A percentile compares a stretch with the other conserved stretches of the same genome.
phyloP scores from a whole-genome alignment of 1,140 invertebrate species.

The Cheumatopsyche charites region DNA sequence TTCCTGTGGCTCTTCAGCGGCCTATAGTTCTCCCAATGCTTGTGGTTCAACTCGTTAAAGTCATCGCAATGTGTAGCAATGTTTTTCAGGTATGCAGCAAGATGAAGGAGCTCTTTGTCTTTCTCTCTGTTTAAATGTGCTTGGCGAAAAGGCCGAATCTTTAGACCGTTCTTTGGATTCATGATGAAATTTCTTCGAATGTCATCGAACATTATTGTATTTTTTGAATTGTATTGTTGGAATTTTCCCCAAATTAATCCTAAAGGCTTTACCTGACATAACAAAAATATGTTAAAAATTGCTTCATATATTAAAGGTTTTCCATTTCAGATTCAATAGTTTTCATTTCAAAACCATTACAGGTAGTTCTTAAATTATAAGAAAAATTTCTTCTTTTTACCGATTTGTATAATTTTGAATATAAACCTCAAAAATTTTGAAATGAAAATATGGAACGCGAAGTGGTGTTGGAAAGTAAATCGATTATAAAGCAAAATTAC shows the following conservation, averaged over 20 bases:
- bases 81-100: slow-evolving; percentile 84
- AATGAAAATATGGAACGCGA: no score
- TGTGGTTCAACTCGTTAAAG: slow-evolving; percentile 85
- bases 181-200: slow-evolving; percentile 97
- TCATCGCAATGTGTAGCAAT: slow-evolving; percentile 84
- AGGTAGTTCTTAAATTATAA: no score
- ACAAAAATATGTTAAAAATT: slow-evolving; percentile 24
- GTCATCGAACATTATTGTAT: slow-evolving; percentile 99
- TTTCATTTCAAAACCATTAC: no score
- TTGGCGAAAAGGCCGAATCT: slow-evolving; percentile 88
- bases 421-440: no score
- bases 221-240: slow-evolving; percentile 83
- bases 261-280: slow-evolving; percentile 87
- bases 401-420: no score
- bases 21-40: slow-evolving; percentile 88
- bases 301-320: not conserved
- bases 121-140: slow-evolving; percentile 86
- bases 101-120: slow-evolving; percentile 83
- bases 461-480: no score
- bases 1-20: slow-evolving; percentile 57
- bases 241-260: slow-evolving; percentile 98
- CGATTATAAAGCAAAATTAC: slow-evolving; percentile 64
- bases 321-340: no score
- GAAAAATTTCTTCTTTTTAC: no score
- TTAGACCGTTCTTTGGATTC: slow-evolving; percentile 94